Conservation (phyloP, 2,888 invertebrate species). For the Pristionchus fissidentatus region DNA sequence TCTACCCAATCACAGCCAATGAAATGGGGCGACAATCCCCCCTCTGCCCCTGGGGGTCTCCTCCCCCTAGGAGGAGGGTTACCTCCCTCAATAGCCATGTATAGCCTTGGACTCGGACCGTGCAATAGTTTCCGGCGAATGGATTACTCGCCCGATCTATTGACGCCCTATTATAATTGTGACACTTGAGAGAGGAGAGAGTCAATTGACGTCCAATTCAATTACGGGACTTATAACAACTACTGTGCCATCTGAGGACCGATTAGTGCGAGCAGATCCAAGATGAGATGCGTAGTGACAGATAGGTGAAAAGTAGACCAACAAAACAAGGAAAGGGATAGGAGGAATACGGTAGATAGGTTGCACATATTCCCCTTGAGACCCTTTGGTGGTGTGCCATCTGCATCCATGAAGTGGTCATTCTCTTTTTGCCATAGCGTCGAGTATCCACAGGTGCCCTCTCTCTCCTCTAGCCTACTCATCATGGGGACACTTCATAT, state of each 20-base stretch:
- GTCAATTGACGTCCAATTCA: background rate
- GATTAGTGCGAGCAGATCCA: background rate
- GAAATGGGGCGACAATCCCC: conserved; percentile 2
- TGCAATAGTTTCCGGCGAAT: conserved; percentile 31
- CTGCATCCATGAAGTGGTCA: too few relatives aligned
- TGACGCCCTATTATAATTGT: conserved; percentile 3
- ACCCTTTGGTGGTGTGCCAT: too few relatives aligned
- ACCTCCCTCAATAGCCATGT: conserved; percentile 24
- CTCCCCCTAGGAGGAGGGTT: background rate
- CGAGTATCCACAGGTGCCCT: conserved; percentile 33
- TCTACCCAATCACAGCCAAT: conserved; percentile 38
- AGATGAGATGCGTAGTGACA: background rate
- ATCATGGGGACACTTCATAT: conserved; percentile 35
- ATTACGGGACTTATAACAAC: background rate
- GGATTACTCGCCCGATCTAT: background rate
- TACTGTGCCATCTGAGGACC: background rate
- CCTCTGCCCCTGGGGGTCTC: background rate
- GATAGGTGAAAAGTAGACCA: background rate
- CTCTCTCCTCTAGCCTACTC: background rate
- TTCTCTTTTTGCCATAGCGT: conserved; percentile 20
- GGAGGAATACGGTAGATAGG: background rate
- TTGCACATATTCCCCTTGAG: background rate
- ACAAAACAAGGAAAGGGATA: background rate
- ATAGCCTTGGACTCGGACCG: conserved; percentile 33
- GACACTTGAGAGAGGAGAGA: background rate